phyloP scores from a whole-genome alignment of 2,113 vertebrate species.

The Antidorcas marsupialis region DNA sequence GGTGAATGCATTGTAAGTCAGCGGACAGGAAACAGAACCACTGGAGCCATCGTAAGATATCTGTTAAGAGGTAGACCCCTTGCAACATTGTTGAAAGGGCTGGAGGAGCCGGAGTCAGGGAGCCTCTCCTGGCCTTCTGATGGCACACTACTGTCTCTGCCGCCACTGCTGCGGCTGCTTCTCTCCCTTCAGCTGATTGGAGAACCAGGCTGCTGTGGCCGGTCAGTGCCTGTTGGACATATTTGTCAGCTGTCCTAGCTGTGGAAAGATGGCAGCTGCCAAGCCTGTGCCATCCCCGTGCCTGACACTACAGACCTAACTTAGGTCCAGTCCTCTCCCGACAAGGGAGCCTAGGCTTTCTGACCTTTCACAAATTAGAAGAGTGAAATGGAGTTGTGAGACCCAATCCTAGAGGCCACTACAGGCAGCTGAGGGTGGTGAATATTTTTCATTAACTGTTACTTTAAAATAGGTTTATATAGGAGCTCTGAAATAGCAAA shows the following conservation, averaged over 20 bases:
- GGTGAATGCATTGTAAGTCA: neutral
- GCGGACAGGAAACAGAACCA: neutral
- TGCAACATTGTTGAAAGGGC: neutral
- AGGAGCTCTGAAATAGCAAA: neutral
- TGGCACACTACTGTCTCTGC: rapidly evolving
- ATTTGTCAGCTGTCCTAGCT: neutral
- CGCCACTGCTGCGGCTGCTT: neutral
- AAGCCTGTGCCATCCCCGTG: neutral
- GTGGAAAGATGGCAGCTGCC: neutral
- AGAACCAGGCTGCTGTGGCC: neutral
- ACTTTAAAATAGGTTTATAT: neutral
- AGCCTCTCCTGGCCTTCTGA: neutral
- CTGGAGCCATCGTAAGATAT: neutral
- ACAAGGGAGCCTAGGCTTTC: neutral
- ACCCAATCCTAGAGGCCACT: neutral
- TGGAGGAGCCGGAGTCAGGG: neutral
- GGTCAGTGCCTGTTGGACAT: neutral
- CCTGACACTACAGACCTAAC: neutral
- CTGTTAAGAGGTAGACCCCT: neutral
- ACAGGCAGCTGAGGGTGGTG: neutral
- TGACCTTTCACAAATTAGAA: neutral
- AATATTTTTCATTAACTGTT: neutral
- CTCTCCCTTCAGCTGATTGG: neutral
- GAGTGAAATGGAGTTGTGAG: neutral
- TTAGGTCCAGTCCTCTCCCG: neutral